These are phyloP conservation scores for Lepidurus apus DNA, from an alignment of 1,140 invertebrate species.

Conservation along the genomic window DNA sequence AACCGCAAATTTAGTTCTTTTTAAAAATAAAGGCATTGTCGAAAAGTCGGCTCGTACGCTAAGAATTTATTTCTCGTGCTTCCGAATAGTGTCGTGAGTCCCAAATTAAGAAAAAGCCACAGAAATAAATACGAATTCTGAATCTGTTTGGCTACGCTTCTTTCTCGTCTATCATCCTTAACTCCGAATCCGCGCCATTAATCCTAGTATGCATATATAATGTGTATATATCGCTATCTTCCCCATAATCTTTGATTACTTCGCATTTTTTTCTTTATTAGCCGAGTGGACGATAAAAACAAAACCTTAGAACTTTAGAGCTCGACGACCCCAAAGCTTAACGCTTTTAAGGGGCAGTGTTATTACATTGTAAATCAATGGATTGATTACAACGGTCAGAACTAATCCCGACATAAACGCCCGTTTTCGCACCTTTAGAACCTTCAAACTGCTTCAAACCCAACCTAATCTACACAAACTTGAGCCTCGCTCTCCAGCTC, in stretches of 20 bases:
- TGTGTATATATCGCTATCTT: neutral
- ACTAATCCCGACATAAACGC: neutral
- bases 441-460: neutral
- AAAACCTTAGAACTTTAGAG: neutral
- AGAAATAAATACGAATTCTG: no score
- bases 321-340: neutral
- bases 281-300: neutral
- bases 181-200: neutral
- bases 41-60: no score
- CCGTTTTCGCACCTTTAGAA: neutral
- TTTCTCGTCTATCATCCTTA: neutral
- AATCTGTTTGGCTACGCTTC: no score
- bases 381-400: neutral
- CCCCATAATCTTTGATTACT: constrained; percentile 7
- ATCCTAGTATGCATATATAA: neutral
- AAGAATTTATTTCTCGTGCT: no score
- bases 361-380: constrained; percentile 5
- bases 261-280: neutral
- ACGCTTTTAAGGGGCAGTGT: neutral
- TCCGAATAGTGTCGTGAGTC: no score
- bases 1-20: no score
- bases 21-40: no score
- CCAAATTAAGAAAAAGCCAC: no score
- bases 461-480: neutral
- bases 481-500: neutral